Evolutionary conservation across 2,113 vertebrate species (phyloP).

Genomic region (Todiramphus saurophagus): DNA sequence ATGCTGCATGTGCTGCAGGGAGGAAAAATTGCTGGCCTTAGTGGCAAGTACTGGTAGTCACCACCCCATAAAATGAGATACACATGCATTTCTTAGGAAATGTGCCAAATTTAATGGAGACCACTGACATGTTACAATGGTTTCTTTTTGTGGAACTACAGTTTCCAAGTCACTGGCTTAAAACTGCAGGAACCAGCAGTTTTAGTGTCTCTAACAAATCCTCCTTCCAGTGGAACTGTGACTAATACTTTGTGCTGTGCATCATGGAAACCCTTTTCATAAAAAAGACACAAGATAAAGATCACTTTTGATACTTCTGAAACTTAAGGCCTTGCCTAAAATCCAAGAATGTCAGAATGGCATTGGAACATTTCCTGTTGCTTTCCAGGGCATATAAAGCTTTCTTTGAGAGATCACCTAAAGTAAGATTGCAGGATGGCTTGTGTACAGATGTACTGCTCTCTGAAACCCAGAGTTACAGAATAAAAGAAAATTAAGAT

Average conservation of each 20-base stretch:
- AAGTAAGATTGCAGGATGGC: not conserved
- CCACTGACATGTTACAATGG: fast-evolving
- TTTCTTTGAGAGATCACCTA: not conserved
- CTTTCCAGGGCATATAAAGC: not conserved
- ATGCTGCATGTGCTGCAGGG: not conserved
- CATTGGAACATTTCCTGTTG: not conserved
- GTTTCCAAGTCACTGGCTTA: not conserved
- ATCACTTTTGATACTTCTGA: not conserved
- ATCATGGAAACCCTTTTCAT: not conserved
- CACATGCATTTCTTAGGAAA: not conserved
- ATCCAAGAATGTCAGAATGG: not conserved
- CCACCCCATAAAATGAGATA: fast-evolving
- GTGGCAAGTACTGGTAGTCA: not conserved
- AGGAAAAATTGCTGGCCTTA: not conserved
- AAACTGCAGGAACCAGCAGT: not conserved
- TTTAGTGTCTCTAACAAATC: not conserved
- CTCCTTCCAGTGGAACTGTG: not conserved
- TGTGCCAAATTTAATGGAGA: not conserved
- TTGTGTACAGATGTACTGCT: not conserved
- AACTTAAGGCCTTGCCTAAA: not conserved
- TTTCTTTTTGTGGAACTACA: not conserved
- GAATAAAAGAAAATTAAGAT: not conserved
- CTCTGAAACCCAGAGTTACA: not conserved
- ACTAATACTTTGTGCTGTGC: not conserved
- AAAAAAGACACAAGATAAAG: not conserved